Evolutionary conservation across 1,140 invertebrate species (phyloP).

Genomic region (Sipha flava): DNA sequence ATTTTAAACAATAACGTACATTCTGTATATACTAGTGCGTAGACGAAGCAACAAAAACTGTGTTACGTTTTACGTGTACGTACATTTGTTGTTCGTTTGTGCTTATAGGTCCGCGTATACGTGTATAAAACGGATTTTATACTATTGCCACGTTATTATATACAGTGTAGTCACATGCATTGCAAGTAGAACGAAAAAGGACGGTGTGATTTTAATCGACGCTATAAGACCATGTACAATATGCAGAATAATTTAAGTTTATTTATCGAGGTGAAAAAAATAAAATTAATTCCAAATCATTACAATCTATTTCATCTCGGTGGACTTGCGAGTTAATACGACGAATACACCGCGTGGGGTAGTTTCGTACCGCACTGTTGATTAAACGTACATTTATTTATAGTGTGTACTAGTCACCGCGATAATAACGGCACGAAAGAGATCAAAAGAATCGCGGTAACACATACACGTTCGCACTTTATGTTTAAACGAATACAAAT

Average conservation of each 20-base stretch:
- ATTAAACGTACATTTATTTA: background rate
- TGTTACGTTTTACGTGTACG: no score
- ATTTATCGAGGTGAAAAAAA: background rate
- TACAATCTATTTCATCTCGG: conserved; percentile 6
- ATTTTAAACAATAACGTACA: background rate
- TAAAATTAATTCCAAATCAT: conserved; percentile 17
- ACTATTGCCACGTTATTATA: no score
- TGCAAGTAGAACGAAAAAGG: background rate
- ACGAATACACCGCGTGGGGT: background rate
- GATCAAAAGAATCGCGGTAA: conserved; percentile 16
- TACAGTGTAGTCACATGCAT: no score
- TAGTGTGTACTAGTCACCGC: background rate
- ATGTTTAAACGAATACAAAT: conserved; percentile 12
- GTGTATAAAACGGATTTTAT: no score
- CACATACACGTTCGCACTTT: background rate
- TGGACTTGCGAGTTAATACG: background rate
- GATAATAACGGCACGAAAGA: conserved; percentile 11
- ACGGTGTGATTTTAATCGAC: background rate
- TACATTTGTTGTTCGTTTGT: no score
- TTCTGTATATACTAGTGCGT: background rate
- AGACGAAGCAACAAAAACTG: no score
- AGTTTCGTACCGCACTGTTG: background rate
- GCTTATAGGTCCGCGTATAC: no score
- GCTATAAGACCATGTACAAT: background rate
- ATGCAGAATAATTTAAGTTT: background rate